These are phyloP conservation scores for Mamestra brassicae DNA, from an alignment of 2,888 invertebrate genomes.

Conservation along the genomic window DNA sequence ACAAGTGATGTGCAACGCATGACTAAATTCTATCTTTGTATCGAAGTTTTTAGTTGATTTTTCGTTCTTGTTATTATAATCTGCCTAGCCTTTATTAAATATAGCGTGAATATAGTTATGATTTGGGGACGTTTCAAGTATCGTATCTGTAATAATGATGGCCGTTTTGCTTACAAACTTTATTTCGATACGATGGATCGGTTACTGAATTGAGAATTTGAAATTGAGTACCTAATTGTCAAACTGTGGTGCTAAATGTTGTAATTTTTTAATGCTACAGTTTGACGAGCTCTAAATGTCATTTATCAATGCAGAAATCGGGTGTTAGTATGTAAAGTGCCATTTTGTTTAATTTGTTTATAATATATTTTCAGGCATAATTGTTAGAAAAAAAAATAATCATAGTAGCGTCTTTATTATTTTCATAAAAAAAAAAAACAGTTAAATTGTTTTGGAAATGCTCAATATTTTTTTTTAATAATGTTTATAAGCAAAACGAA, in stretches of 20 bases:
- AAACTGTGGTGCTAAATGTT: not conserved
- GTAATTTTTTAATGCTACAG: not conserved
- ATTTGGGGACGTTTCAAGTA: conserved; percentile 48
- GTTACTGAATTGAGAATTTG: not conserved
- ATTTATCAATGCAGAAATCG: not conserved
- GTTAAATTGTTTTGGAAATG: not conserved
- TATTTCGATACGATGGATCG: conserved; percentile 9
- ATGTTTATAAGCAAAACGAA: conserved; percentile 60
- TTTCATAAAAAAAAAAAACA: not conserved
- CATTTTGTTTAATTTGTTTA: not conserved
- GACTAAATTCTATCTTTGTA: not conserved
- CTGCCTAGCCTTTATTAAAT: conserved; percentile 1
- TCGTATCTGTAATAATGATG: conserved; percentile 63
- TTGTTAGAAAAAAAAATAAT: too few relatives aligned
- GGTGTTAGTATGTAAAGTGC: not conserved
- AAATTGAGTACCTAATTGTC: not conserved
- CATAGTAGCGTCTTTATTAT: not conserved
- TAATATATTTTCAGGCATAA: too few relatives aligned
- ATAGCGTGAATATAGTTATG: conserved; percentile 23
- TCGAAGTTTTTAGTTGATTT: conserved; percentile 20
- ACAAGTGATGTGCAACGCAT: conserved; percentile 26
- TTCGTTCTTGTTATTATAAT: not conserved
- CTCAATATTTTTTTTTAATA: conserved; percentile 51
- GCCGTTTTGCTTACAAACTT: conserved; percentile 60
- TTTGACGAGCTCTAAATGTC: not conserved